phyloP scores from a whole-genome alignment of 2,113 vertebrate species.

The Tenrec ecaudatus region DNA sequence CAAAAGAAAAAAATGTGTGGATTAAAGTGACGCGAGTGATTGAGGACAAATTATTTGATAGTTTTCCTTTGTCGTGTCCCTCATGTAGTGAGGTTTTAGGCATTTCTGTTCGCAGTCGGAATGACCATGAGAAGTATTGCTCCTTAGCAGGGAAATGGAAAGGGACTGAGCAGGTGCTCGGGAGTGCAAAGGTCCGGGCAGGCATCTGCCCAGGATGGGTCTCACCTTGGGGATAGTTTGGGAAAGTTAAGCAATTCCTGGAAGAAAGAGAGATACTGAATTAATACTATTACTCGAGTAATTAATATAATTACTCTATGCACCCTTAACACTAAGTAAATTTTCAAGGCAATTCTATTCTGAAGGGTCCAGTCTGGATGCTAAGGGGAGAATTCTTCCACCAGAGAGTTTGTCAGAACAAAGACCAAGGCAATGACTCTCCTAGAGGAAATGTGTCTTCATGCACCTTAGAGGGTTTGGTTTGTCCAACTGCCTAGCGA shows the following conservation, averaged over 20 bases:
- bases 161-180: not conserved
- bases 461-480: not conserved
- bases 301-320: no score
- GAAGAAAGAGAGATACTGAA: not conserved
- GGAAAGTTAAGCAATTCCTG: conserved; percentile 30
- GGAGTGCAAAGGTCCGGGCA: not conserved
- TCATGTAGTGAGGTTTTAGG: not conserved
- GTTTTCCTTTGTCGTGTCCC: not conserved
- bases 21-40: not conserved
- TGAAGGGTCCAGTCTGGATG: no score
- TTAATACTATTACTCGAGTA: not conserved
- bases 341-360: no score
- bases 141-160: not conserved
- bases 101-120: not conserved
- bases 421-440: not conserved
- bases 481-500: not conserved
- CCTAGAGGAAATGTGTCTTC: not conserved
- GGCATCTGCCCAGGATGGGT: not conserved
- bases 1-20: not conserved
- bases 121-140: not conserved
- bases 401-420: not conserved
- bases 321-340: no score
- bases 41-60: not conserved
- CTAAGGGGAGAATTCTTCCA: not conserved
- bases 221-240: not conserved